Base-by-base conservation (phyloP, 2,888 invertebrate genomes). In the Syrista parreyssii region DNA sequence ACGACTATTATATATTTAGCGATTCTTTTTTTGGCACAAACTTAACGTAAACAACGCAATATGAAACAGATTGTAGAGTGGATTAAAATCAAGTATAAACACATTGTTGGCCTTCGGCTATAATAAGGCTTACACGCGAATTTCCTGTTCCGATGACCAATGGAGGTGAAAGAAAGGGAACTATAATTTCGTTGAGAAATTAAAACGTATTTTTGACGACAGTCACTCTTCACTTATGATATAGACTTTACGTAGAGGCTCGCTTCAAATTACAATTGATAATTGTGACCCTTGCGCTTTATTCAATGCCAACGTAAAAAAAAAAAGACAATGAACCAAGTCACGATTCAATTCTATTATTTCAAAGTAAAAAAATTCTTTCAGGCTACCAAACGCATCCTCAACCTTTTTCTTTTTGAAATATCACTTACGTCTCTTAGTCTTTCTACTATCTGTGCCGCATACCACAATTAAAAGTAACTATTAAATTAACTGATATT, bases 11-110 rank as follows among this genome's bases (percentile, higher is more conserved):
- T 15, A 32, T 36, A 15, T 68, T 75, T 23, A 55, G 15, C 34
- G 35, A 69, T 75, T 78, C 68, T 75, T 76, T 78, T 79, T 81
- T 81, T 81, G 81, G 81, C 81, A 81, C 81, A 81, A 81, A 81
- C 80, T 81, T 80, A 79, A 81, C 79, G 75, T 77, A 81, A 78
- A 76, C 78, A 78, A 79, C 78, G 77, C 78, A 77, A 79, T 76
- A 78, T 80, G 79, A 81, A 79, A 80, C 80, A 80, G 78, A 80
- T 80, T 80, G 77, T 23, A 55, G 55, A 74, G 76, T 72, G 74
- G 76, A 71, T 78, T 76, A 79, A 79, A 78, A 68, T 79, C 76
- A 79, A 73, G 75, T 79, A 35, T 79, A 78, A 75, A 55, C 23
- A 55, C 2, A 55, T 55, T 55, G 6, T 55, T 55, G 55, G 23